Conservation (phyloP, 2,797 vertebrate species). For the Balearica regulorum region DNA sequence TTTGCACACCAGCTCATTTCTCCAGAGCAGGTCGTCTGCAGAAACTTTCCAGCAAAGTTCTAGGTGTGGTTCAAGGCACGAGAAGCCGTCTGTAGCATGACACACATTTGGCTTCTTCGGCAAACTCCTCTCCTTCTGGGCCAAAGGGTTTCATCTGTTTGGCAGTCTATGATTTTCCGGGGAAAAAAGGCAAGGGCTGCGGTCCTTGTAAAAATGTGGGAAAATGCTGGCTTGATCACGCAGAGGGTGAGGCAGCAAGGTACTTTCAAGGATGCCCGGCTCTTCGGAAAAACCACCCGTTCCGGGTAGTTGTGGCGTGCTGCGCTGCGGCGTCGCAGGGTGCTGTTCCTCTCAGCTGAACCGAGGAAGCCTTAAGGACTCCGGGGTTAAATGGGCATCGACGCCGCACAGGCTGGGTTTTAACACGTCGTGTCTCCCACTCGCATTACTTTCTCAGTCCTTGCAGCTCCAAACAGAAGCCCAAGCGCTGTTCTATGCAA, state of each 20-base stretch:
- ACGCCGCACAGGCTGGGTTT: background rate
- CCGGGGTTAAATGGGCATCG: fast-evolving
- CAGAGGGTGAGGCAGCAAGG: background rate
- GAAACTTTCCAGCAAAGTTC: background rate
- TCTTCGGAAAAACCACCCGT: background rate
- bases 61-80: background rate
- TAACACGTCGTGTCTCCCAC: background rate
- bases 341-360: background rate
- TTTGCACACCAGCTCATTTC: background rate
- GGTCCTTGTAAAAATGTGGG: background rate
- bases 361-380: background rate
- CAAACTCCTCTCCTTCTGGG: background rate
- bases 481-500: background rate
- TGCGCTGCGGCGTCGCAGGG: fast-evolving
- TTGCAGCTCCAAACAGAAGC: background rate
- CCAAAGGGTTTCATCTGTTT: background rate
- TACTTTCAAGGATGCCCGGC: background rate
- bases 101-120: fast-evolving
- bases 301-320: fast-evolving
- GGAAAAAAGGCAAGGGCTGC: background rate
- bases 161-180: background rate
- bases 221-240: background rate
- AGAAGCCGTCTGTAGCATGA: background rate
- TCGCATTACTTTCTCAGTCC: background rate
- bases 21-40: background rate